Evolutionary conservation across 2,888 invertebrate genomes (phyloP).

Genomic region (Luperina nickerlii): DNA sequence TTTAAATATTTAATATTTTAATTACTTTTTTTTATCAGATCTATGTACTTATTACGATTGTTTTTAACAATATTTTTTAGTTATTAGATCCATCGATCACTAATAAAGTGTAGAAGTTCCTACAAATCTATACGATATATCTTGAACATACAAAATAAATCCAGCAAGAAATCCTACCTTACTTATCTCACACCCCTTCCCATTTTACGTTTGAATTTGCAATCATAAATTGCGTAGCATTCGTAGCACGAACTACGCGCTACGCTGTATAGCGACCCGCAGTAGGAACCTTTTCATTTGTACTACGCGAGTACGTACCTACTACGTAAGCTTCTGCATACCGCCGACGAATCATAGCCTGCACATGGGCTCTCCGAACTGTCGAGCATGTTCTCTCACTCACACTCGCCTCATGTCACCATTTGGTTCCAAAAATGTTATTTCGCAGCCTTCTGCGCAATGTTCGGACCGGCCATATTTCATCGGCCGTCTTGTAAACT

Average conservation of each 20-base stretch:
- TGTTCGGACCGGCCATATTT: neutral
- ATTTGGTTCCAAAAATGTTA: neutral
- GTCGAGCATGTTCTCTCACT: neutral
- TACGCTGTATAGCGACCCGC: neutral
- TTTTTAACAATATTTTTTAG: neutral
- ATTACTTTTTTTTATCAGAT: neutral
- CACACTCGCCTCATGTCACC: neutral
- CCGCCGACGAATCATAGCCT: neutral
- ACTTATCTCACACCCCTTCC: neutral
- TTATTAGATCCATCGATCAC: neutral
- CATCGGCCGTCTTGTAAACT: neutral
- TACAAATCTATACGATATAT: neutral
- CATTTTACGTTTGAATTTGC: neutral
- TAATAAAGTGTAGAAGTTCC: neutral
- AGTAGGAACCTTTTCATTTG: neutral
- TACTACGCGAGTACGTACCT: neutral
- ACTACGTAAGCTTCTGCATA: neutral
- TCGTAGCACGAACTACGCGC: constrained; percentile 21
- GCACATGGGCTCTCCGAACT: neutral
- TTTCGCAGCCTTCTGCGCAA: neutral
- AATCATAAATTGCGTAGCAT: constrained; percentile 7
- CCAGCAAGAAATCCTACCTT: neutral
- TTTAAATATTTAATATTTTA: constrained; percentile 35
- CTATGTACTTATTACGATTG: neutral
- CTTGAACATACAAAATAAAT: neutral